Conservation (phyloP, 2,113 vertebrate species). For the Aspiorhynchus laticeps region DNA sequence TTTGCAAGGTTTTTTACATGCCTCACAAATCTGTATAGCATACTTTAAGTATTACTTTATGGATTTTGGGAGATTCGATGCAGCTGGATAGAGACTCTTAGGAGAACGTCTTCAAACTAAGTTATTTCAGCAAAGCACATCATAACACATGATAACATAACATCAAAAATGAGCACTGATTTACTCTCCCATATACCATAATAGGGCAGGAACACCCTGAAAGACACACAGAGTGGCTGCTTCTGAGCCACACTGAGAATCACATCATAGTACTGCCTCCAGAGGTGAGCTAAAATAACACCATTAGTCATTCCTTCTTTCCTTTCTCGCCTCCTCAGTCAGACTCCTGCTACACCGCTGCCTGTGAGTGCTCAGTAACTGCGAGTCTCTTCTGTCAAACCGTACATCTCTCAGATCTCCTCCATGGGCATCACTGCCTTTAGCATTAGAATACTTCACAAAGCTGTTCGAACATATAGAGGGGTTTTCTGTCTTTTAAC, state of each 20-base stretch:
- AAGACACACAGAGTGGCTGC: not conserved
- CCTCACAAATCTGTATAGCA: not conserved
- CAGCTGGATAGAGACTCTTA: not conserved
- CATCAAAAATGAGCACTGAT: not conserved
- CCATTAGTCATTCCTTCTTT: constrained; percentile 45
- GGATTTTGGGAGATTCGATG: not conserved
- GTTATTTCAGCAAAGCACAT: not conserved
- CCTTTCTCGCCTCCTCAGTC: constrained; percentile 9
- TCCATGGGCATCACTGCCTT: constrained; percentile 35
- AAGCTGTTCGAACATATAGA: constrained; percentile 13
- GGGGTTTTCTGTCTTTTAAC: constrained; percentile 15
- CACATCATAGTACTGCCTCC: constrained; percentile 37
- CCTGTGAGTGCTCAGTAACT: constrained; percentile 5
- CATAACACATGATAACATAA: not conserved
- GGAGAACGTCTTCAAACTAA: not conserved
- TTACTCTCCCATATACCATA: not conserved
- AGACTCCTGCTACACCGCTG: constrained; percentile 23
- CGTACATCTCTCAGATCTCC: not conserved
- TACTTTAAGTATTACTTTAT: not conserved
- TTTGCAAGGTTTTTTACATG: not conserved
- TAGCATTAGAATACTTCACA: constrained; percentile 33
- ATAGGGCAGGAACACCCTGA: not conserved
- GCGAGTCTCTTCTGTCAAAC: constrained; percentile 20
- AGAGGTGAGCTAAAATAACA: constrained; percentile 49
- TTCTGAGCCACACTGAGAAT: constrained; percentile 9